A percentile compares a stretch with the other conserved stretches of the same genome.
Evolutionary conservation across 2,113 vertebrate genomes (phyloP).

Genomic region (Lates calcarifer): DNA sequence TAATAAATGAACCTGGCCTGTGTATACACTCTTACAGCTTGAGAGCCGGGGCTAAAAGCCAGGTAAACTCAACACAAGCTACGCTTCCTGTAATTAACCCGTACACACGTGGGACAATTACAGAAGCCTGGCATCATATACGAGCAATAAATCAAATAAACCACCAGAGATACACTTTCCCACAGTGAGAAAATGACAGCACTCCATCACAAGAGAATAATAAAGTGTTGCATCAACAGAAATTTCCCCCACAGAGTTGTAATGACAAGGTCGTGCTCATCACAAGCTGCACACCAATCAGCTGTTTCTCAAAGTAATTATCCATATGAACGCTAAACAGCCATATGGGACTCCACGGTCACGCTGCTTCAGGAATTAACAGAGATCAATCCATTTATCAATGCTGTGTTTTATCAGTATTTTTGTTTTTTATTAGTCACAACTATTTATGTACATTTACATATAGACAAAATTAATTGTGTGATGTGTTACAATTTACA

Average conservation of each 20-base stretch:
- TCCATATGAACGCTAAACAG: not conserved
- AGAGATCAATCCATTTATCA: not conserved
- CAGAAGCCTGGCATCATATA: slow-evolving; percentile 44
- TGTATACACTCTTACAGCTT: slow-evolving; percentile 26
- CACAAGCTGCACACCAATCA: slow-evolving; percentile 26
- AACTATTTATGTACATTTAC: not conserved
- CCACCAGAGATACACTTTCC: slow-evolving; percentile 38
- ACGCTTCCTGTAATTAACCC: slow-evolving; percentile 50
- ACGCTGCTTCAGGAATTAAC: slow-evolving; percentile 9
- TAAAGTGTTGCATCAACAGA: slow-evolving; percentile 42
- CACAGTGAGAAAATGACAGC: slow-evolving; percentile 33
- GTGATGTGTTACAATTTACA: not conserved
- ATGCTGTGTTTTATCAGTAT: too few species aligned
- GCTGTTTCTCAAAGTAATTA: slow-evolving; percentile 35
- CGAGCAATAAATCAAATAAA: slow-evolving; percentile 62
- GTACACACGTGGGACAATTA: slow-evolving; percentile 44
- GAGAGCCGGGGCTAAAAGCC: slow-evolving; percentile 44
- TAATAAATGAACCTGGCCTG: slow-evolving; percentile 22
- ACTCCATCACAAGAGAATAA: slow-evolving; percentile 47
- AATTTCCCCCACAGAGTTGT: too few species aligned
- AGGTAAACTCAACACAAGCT: slow-evolving; percentile 25
- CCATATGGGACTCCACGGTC: not conserved
- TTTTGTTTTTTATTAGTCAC: too few species aligned
- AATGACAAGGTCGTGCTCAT: slow-evolving; percentile 36
- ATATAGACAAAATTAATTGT: not conserved